A percentile compares a stretch with the other conserved stretches of the same genome.
These are phyloP conservation scores for Pelodiscus sinensis DNA, from an alignment of 2,113 vertebrate genomes.

Conservation along the genomic window DNA sequence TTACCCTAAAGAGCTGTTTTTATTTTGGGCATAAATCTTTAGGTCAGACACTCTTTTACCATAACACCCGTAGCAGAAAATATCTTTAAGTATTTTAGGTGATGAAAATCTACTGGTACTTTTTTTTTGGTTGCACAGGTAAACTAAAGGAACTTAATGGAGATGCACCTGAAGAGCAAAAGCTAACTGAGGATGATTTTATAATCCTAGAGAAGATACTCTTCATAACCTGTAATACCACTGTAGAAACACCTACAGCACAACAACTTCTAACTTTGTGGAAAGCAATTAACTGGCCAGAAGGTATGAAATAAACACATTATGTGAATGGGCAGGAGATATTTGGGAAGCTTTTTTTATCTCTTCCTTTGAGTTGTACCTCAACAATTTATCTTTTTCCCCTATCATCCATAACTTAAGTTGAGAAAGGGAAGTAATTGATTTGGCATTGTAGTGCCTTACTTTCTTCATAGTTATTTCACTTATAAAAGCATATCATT, in stretches of 20 bases:
- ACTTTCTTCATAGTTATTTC: background rate
- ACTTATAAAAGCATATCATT: background rate
- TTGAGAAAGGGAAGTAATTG: background rate
- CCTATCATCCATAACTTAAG: background rate
- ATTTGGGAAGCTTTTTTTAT: background rate
- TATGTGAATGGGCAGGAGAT: background rate
- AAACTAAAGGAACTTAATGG: conserved; percentile 91
- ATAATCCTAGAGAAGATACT: conserved; percentile 85
- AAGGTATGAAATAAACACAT: conserved; percentile 76
- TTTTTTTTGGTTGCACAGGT: conserved; percentile 73
- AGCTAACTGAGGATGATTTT: conserved; percentile 82
- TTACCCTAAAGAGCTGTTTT: no score
- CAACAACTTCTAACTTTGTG: conserved; percentile 90
- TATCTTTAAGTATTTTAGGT: background rate
- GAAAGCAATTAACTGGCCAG: conserved; percentile 94
- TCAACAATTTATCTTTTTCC: background rate
- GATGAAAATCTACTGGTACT: background rate
- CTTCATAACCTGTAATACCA: conserved; percentile 76
- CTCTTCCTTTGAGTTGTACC: background rate
- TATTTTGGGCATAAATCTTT: no score
- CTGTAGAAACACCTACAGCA: conserved; percentile 80
- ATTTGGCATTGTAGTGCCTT: background rate
- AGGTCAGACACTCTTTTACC: no score
- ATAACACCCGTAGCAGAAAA: no score
- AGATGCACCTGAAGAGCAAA: conserved; percentile 77